Conservation (phyloP, 2,888 invertebrate genomes). For the Aleiodes alternator region DNA sequence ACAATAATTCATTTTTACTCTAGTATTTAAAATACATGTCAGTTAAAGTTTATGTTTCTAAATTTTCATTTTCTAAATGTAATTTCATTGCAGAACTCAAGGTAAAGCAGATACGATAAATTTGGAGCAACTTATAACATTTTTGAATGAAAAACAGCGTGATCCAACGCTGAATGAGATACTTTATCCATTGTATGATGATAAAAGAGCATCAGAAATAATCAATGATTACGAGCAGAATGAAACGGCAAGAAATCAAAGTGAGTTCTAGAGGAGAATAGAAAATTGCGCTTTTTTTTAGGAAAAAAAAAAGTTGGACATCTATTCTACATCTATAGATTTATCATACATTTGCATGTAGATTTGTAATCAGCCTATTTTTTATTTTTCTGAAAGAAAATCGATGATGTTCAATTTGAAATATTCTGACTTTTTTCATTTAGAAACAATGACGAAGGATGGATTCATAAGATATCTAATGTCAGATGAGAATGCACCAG, state of each 20-base stretch:
- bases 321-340: no score
- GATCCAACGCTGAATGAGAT: constrained; percentile 99
- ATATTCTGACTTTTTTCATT: constrained; percentile 54
- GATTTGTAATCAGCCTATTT: neutral
- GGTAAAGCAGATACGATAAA: constrained; percentile 93
- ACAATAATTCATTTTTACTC: constrained; percentile 9
- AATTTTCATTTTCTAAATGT: neutral
- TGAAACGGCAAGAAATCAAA: constrained; percentile 83
- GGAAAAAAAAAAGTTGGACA: neutral
- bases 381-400: neutral
- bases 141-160: constrained; percentile 97
- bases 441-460: constrained; percentile 92
- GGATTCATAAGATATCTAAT: constrained; percentile 98
- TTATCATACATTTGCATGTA: neutral
- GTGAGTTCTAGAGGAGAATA: constrained; percentile 76
- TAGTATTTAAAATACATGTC: no score
- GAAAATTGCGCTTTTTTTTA: neutral
- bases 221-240: constrained; percentile 94
- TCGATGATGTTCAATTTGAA: neutral
- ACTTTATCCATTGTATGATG: constrained; percentile 96
- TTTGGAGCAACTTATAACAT: constrained; percentile 91
- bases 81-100: constrained; percentile 82
- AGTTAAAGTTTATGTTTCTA: neutral
- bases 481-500: constrained; percentile 99
- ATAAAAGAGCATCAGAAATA: constrained; percentile 93